Conservation (phyloP, 2,113 vertebrate genomes). For the Astur gentilis region DNA sequence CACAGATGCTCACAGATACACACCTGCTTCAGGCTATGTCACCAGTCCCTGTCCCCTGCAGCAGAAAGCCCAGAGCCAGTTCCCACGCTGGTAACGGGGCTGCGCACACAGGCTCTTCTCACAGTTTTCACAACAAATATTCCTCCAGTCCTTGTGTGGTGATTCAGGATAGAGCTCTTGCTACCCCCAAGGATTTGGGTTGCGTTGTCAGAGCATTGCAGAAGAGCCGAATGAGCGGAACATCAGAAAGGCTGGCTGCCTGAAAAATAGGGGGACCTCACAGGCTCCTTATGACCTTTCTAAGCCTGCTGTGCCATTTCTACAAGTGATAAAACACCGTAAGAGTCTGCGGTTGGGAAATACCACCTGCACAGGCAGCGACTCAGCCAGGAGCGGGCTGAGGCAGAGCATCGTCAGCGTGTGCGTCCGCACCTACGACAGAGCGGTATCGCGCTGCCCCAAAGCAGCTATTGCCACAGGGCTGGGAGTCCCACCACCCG, state of each 20-base stretch:
- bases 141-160: not conserved
- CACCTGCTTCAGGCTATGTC: not conserved
- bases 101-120: not conserved
- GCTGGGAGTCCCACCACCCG: not conserved
- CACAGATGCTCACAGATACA: not conserved
- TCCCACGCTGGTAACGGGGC: not conserved
- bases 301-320: not conserved
- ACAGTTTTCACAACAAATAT: not conserved
- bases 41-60: not conserved
- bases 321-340: not conserved
- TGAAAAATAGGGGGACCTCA: no score
- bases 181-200: no score
- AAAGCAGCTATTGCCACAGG: not conserved
- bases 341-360: not conserved
- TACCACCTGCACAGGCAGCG: not conserved
- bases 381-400: not conserved
- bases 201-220: not conserved
- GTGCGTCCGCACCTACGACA: rapidly evolving
- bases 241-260: not conserved
- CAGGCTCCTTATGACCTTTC: not conserved
- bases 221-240: not conserved
- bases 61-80: not conserved
- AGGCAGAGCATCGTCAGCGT: not conserved
- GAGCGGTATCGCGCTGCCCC: not conserved
- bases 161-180: not conserved